These are phyloP conservation scores for Tipula vernalis DNA, from an alignment of 2,888 invertebrate species.

Conservation along the genomic window DNA sequence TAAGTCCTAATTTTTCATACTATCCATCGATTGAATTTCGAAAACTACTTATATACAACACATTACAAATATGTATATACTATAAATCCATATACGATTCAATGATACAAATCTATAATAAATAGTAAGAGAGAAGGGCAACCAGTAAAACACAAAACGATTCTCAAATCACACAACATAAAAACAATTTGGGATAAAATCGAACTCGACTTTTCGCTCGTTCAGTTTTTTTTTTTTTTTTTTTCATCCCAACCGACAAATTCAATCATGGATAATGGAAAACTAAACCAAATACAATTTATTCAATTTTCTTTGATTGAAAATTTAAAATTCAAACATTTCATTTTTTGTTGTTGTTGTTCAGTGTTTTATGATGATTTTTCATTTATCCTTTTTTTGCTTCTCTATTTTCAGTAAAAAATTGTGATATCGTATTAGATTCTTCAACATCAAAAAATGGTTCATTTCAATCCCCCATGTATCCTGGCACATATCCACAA, in stretches of 20 bases:
- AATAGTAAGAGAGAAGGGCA: not conserved
- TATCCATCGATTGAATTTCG: not conserved
- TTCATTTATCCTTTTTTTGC: slow-evolving; percentile 13
- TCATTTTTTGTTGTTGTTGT: not conserved
- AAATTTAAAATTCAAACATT: slow-evolving; percentile 4
- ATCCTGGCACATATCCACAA: slow-evolving; percentile 68
- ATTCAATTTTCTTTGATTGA: slow-evolving; percentile 10
- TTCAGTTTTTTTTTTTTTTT: not conserved
- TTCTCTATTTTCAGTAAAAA: slow-evolving; percentile 50
- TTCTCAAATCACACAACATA: not conserved
- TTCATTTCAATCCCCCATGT: slow-evolving; percentile 71
- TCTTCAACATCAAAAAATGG: slow-evolving; percentile 74
- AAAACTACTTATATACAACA: not conserved
- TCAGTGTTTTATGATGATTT: not conserved
- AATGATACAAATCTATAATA: not conserved
- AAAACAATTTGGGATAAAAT: not conserved
- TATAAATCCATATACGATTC: not conserved
- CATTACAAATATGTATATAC: not conserved
- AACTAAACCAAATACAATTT: slow-evolving; percentile 5
- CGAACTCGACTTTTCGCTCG: not conserved
- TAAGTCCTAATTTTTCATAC: not conserved
- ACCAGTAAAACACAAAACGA: not conserved
- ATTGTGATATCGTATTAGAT: slow-evolving; percentile 64
- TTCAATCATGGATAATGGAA: slow-evolving; percentile 4
- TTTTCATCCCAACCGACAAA: not conserved